Percentiles rank a stretch among this genome's conserved stretches.
Evolutionary conservation across 2,113 vertebrate genomes (phyloP).

Genomic region (Anarrhichthys ocellatus): DNA sequence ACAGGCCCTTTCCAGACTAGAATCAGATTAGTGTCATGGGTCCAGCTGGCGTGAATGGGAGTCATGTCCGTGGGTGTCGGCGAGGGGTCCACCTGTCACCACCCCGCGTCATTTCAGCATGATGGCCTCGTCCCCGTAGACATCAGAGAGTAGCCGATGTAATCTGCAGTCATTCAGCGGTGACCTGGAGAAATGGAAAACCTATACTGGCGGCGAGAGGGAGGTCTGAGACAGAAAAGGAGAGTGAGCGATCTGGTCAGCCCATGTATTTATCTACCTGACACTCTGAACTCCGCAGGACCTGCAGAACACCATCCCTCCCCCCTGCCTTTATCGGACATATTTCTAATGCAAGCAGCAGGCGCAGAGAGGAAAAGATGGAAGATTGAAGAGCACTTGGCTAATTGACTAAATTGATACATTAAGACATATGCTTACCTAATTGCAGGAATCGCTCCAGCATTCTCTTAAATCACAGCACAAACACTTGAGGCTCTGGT

Average conservation of each 20-base stretch:
- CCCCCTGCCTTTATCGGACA: neutral
- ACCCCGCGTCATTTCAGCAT: conserved; percentile 71
- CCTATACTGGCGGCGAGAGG: conserved; percentile 27
- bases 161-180: conserved; percentile 74
- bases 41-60: conserved; percentile 71
- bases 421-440: conserved; percentile 43
- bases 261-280: conserved; percentile 63
- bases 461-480: conserved; percentile 54
- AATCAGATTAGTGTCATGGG: conserved; percentile 77
- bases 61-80: conserved; percentile 66
- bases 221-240: conserved; percentile 43
- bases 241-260: conserved; percentile 56
- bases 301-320: conserved; percentile 14
- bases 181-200: conserved; percentile 78
- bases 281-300: conserved; percentile 42
- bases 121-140: conserved; percentile 71
- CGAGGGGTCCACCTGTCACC: conserved; percentile 64
- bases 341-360: conserved; percentile 6
- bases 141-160: conserved; percentile 68
- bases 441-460: conserved; percentile 44
- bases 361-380: neutral
- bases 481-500: conserved; percentile 61
- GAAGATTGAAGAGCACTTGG: conserved; percentile 28
- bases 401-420: conserved; percentile 64
- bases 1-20: conserved; percentile 58